Conservation (phyloP, 2,888 invertebrate species). For the Tineola bisselliella region DNA sequence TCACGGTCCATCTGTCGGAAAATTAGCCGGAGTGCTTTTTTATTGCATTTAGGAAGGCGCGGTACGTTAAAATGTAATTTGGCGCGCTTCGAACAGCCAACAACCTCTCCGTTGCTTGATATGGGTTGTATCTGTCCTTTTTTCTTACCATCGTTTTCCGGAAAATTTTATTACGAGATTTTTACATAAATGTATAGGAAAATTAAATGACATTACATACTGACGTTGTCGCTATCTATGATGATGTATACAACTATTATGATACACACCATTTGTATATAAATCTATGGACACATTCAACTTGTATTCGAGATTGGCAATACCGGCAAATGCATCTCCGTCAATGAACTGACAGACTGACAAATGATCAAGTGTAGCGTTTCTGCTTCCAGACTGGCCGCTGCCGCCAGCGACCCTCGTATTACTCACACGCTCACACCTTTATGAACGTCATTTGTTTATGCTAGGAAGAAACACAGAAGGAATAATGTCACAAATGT, state of each 20-base stretch:
- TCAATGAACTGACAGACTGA: conserved; percentile 18
- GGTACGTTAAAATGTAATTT: conserved; percentile 12
- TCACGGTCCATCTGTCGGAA: conserved; percentile 18
- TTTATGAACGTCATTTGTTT: not conserved
- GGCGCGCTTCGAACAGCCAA: not conserved
- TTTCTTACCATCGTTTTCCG: not conserved
- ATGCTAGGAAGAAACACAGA: too few species aligned
- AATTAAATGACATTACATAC: too few species aligned
- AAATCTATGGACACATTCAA: too few species aligned
- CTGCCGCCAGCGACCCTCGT: not conserved
- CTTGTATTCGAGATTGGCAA: not conserved
- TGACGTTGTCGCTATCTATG: too few species aligned
- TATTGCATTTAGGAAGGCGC: conserved; percentile 35
- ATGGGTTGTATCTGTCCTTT: not conserved
- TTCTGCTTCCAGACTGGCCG: conserved; percentile 18
- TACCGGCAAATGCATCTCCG: conserved; percentile 21
- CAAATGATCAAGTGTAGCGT: conserved; percentile 21
- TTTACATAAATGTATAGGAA: too few species aligned
- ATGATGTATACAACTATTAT: not conserved
- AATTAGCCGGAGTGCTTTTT: conserved; percentile 53
- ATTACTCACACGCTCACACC: not conserved
- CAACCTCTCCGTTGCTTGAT: not conserved
- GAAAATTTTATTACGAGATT: too few species aligned
- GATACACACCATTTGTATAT: not conserved
- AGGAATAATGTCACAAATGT: too few species aligned